Conservation (phyloP, 1,140 invertebrate genomes). For the Calycopis cecrops region DNA sequence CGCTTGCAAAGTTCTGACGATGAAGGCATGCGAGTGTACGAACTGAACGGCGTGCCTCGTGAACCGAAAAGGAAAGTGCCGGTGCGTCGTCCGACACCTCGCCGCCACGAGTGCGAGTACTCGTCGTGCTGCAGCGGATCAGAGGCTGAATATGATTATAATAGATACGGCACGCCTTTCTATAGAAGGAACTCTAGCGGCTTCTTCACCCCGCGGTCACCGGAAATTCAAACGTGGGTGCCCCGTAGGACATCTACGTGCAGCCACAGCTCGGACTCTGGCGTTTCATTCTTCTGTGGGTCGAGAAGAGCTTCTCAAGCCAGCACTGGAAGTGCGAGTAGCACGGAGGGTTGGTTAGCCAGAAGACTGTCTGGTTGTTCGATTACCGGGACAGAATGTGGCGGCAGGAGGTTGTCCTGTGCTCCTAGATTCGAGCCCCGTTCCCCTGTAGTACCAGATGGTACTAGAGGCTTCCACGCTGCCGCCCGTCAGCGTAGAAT, state of each 20-base stretch:
- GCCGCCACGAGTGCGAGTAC: slow-evolving; percentile 67
- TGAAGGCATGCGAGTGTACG: slow-evolving; percentile 74
- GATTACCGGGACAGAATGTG: slow-evolving; percentile 73
- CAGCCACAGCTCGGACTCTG: slow-evolving; percentile 73
- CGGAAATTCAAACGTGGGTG: slow-evolving; percentile 79
- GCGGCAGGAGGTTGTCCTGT: slow-evolving; percentile 72
- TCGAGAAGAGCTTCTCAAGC: slow-evolving; percentile 75
- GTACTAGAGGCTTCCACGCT: slow-evolving; percentile 85
- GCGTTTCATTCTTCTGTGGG: slow-evolving; percentile 76
- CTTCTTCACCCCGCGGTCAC: slow-evolving; percentile 72
- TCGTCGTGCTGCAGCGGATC: slow-evolving; percentile 82
- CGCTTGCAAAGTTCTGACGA: slow-evolving; percentile 74
- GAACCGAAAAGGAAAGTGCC: slow-evolving; percentile 75
- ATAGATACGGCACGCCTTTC: slow-evolving; percentile 70
- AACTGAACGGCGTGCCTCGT: slow-evolving; percentile 76
- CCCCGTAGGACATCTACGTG: slow-evolving; percentile 77
- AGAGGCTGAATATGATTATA: slow-evolving; percentile 79
- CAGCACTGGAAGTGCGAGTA: slow-evolving; percentile 75
- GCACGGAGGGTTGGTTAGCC: slow-evolving; percentile 73
- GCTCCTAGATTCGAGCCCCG: slow-evolving; percentile 76
- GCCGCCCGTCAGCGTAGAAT: slow-evolving; percentile 69
- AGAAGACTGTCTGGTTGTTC: slow-evolving; percentile 74
- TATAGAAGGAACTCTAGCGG: slow-evolving; percentile 77
- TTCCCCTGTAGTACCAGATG: slow-evolving; percentile 88
- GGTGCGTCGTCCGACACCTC: slow-evolving; percentile 59